A percentile compares a stretch with the other conserved stretches of the same genome.
Evolutionary conservation across 2,888 invertebrate genomes (phyloP).

Genomic region (Pristionchus entomophagus): DNA sequence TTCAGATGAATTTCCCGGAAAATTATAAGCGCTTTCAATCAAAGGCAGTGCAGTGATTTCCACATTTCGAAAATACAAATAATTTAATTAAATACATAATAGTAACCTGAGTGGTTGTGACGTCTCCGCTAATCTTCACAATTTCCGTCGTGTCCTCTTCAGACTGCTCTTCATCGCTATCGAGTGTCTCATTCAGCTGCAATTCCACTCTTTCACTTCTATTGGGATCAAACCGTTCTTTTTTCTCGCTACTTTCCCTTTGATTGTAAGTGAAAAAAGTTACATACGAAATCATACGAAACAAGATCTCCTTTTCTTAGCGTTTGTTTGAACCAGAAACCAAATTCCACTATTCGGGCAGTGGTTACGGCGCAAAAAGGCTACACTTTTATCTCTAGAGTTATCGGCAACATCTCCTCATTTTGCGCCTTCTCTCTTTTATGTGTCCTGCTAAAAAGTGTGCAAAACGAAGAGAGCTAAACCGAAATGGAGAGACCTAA

Average conservation of each 20-base stretch:
- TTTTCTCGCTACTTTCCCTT: not conserved
- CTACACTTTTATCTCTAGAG: too few relatives aligned
- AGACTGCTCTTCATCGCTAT: not conserved
- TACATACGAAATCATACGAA: not conserved
- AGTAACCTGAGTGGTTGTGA: constrained; percentile 13
- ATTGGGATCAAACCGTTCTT: not conserved
- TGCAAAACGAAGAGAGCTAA: too few relatives aligned
- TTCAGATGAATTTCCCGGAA: not conserved
- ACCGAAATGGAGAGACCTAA: too few relatives aligned
- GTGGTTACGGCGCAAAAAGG: too few relatives aligned
- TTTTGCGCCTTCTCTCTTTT: too few relatives aligned
- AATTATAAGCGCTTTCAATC: not conserved
- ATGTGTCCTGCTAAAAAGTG: too few relatives aligned
- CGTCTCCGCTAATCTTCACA: constrained; percentile 23
- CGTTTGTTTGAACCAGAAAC: too few relatives aligned
- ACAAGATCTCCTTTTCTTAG: too few relatives aligned
- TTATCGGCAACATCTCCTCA: too few relatives aligned
- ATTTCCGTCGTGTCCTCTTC: not conserved
- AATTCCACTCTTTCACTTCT: not conserved
- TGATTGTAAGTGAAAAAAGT: not conserved
- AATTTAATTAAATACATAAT: not conserved
- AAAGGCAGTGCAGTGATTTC: too few relatives aligned
- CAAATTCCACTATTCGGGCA: too few relatives aligned
- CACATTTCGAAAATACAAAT: too few relatives aligned
- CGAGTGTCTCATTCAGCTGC: constrained; percentile 6